A percentile compares a stretch with the other conserved stretches of the same genome.
Evolutionary conservation across 2,113 vertebrate species (phyloP).

Genomic region (Gila orcuttii): DNA sequence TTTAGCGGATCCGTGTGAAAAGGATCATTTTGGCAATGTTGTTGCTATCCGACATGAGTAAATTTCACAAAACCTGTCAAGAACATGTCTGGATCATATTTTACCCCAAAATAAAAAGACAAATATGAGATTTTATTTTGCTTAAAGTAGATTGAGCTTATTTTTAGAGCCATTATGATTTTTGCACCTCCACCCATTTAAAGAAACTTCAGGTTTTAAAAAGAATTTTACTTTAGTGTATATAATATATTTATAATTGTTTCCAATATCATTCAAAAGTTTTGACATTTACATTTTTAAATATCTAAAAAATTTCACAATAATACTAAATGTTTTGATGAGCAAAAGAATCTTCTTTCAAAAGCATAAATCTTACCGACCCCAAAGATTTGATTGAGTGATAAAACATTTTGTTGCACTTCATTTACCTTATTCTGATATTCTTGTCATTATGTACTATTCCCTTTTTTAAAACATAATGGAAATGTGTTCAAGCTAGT

Average conservation of each 20-base stretch:
- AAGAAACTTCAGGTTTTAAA: too few species aligned
- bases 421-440: neutral
- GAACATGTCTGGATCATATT: neutral
- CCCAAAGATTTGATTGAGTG: neutral
- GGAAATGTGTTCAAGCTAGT: neutral
- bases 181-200: too few species aligned
- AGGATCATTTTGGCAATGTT: neutral
- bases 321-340: too few species aligned
- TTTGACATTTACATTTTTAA: too few species aligned
- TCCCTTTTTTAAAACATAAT: neutral
- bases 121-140: too few species aligned
- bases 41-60: neutral
- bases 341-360: too few species aligned
- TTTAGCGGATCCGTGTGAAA: too few species aligned
- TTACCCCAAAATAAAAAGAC: too few species aligned
- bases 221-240: too few species aligned
- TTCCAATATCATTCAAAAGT: too few species aligned
- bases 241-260: too few species aligned
- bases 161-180: neutral
- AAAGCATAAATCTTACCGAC: neutral
- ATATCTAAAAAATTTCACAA: too few species aligned
- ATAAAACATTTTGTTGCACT: neutral
- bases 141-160: neutral
- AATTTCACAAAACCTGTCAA: neutral
- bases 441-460: neutral